Evolutionary conservation across 2,888 invertebrate species (phyloP), one percentile per base, ranked within the genome.

Genomic region (Ditylenchus weischeri): DNA sequence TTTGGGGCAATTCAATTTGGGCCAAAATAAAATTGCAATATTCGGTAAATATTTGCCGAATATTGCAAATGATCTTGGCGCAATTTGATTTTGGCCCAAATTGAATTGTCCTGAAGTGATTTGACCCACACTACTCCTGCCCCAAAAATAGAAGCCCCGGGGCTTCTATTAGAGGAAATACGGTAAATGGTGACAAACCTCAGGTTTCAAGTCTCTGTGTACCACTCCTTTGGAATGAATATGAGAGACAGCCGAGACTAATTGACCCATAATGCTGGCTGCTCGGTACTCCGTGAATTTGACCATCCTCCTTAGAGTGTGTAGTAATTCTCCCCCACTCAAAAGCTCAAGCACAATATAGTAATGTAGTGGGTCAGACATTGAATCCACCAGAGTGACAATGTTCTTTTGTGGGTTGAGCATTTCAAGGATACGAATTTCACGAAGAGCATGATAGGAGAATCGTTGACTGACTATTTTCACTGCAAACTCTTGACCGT

Each of bases 181-280:
- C n/a, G n/a, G n/a, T 13, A 6, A 43, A 43, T 6, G 8, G 43
- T 54, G 11, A 47, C 64, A n/a, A 11, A 90, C 91, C 88, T 93
- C 95, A 0, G 94, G 94, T 84, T 95, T 96, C 19, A 96, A 87
- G 84, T 95, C 95, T 43, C 94, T 86, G 84, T 96, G 95, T 64
- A 92, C 93, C 57, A 93, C 89, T 19, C 90, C 88, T 65, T 89
- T 86, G 29, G 87, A 86, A 85, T 94, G 94, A 88, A 95, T 90
- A 84, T 90, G 91, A 43, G 88, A 86, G 23, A 94, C 89, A 61
- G 92, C 93, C 19, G 89, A 87, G 0, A 91, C 90, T 57, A 95
- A 86, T 83, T 92, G 79, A 47, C 88, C 85, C 86, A 93, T 89
- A 65, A 95, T 88, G 11, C 87, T 86, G n/a, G 90, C 88, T 8